Conservation (phyloP, 2,888 invertebrate genomes). For the Apantesis nais region DNA sequence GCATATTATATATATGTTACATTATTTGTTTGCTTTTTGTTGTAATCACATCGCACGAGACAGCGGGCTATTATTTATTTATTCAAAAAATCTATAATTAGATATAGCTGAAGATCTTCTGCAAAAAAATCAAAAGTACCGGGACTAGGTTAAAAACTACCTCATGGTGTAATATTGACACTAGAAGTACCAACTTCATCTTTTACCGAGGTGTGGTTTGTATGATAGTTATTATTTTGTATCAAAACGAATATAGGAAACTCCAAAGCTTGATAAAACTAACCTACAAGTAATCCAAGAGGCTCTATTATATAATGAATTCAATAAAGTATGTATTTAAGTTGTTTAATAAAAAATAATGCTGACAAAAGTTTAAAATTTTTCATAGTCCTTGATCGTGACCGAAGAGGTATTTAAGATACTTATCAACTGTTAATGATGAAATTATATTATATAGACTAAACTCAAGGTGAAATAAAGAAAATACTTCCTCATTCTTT, state of each 20-base stretch:
- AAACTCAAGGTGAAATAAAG: neutral
- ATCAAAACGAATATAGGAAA: no score
- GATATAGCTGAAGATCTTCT: no score
- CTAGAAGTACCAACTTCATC: neutral
- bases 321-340: no score
- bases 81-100: no score
- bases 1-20: neutral
- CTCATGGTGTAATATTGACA: no score
- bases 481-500: neutral
- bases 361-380: neutral
- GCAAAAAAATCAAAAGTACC: no score
- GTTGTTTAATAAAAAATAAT: no score
- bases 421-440: neutral
- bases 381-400: neutral
- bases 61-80: neutral
- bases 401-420: neutral
- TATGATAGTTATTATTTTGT: no score
- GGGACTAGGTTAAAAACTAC: no score
- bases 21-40: no score
- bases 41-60: neutral
- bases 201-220: no score
- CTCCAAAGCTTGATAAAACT: neutral
- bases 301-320: neutral
- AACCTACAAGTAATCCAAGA: neutral
- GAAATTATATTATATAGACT: neutral